Evolutionary conservation across 2,888 invertebrate species (phyloP).

Genomic region (Hetaerina titia): DNA sequence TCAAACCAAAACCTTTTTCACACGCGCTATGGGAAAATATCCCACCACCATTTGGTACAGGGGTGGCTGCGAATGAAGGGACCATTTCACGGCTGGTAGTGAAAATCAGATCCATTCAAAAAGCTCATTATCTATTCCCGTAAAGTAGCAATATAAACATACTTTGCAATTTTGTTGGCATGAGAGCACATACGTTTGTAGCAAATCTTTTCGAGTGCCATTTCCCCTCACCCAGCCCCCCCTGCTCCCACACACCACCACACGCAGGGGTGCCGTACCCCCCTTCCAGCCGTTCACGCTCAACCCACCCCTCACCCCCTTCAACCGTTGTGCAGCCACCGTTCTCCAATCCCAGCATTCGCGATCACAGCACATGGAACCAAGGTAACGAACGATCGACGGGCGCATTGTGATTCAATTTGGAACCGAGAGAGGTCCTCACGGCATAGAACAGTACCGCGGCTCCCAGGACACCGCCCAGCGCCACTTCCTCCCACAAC

Average conservation of each 20-base stretch:
- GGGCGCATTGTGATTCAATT: slow-evolving; percentile 64
- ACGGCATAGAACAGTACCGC: slow-evolving; percentile 59
- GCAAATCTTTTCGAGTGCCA: not conserved
- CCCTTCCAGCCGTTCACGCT: not conserved
- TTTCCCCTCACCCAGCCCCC: not conserved
- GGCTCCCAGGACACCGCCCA: slow-evolving; percentile 32
- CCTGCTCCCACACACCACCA: not conserved
- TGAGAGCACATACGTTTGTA: not conserved
- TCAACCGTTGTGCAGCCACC: not conserved
- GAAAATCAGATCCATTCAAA: slow-evolving; percentile 62
- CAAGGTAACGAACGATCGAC: slow-evolving; percentile 66
- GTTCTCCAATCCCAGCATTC: slow-evolving; percentile 15
- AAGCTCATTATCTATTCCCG: slow-evolving; percentile 63
- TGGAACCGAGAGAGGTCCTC: slow-evolving; percentile 65
- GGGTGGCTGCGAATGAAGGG: not conserved
- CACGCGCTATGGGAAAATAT: not conserved
- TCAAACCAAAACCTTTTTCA: not conserved
- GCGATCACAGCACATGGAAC: slow-evolving; percentile 54
- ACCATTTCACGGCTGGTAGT: not conserved
- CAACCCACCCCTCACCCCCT: not conserved
- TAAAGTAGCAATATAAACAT: slow-evolving; percentile 48
- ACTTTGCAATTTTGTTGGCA: slow-evolving; percentile 9
- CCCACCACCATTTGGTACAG: not conserved
- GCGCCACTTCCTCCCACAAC: not conserved
- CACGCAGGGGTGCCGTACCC: not conserved